Evolutionary conservation across 1,140 invertebrate species (phyloP).

Genomic region (Zophobas atratus): DNA sequence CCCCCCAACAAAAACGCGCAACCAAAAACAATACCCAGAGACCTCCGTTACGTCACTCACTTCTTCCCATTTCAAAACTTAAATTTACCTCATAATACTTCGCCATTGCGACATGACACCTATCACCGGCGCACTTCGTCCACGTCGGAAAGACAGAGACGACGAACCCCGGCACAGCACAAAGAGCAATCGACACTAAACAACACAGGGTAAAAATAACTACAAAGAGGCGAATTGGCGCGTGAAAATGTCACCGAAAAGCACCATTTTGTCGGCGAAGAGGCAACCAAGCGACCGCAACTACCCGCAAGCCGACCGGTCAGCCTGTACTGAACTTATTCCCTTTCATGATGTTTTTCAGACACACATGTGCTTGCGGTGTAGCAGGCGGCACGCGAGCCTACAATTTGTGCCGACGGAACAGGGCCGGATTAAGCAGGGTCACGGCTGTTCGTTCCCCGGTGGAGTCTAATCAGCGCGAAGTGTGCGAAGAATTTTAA

Average conservation of each 20-base stretch:
- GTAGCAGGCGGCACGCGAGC: slow-evolving; percentile 28
- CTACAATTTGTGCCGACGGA: background rate
- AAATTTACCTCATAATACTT: slow-evolving; percentile 21
- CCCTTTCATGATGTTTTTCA: slow-evolving; percentile 44
- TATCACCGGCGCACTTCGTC: too few relatives aligned
- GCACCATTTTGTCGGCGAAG: background rate
- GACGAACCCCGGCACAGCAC: too few relatives aligned
- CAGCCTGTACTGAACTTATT: slow-evolving; percentile 39
- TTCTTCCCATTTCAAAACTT: background rate
- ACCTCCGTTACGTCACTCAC: too few relatives aligned
- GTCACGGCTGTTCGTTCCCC: too few relatives aligned
- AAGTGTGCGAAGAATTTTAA: too few relatives aligned
- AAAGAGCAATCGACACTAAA: background rate
- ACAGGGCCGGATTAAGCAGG: background rate
- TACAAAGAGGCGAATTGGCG: background rate
- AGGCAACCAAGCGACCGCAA: background rate
- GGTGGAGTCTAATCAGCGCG: too few relatives aligned
- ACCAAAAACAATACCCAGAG: too few relatives aligned
- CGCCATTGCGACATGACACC: slow-evolving; percentile 1
- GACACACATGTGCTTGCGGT: slow-evolving; percentile 26
- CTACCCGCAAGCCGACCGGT: background rate
- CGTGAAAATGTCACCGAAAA: background rate
- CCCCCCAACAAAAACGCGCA: too few relatives aligned
- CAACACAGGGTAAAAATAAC: background rate
- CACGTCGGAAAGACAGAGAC: too few relatives aligned